These are phyloP conservation scores for Anolis apletophallus DNA, from an alignment of 2,797 vertebrate genomes.

Conservation along the genomic window DNA sequence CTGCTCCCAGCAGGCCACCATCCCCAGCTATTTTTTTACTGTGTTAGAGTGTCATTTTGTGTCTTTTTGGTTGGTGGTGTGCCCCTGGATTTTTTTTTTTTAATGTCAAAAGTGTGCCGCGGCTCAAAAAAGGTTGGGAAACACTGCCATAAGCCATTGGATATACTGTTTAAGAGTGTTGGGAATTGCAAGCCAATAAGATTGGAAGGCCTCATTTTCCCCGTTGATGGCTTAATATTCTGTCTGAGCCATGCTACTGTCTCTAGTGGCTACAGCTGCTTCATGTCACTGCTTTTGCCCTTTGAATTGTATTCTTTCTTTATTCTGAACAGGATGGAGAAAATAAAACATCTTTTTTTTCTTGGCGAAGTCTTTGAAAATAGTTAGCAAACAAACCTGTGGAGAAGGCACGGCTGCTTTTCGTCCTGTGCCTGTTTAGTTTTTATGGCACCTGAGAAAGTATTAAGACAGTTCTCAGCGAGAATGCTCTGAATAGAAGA, in stretches of 20 bases:
- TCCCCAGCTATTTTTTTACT: too few relatives aligned
- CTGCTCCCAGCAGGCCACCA: too few relatives aligned
- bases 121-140: too few relatives aligned
- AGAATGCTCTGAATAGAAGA: slow-evolving; percentile 22
- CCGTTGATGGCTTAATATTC: too few relatives aligned
- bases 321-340: slow-evolving; percentile 21
- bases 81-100: too few relatives aligned
- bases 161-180: not conserved
- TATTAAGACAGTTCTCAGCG: not conserved
- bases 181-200: not conserved
- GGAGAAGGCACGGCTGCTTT: not conserved
- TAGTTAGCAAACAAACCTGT: not conserved
- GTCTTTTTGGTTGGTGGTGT: too few relatives aligned
- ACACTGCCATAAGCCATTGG: not conserved
- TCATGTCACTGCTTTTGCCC: not conserved
- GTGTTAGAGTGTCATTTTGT: too few relatives aligned
- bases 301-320: slow-evolving; percentile 2
- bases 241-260: not conserved
- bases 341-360: slow-evolving; percentile 24
- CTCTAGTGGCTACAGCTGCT: slow-evolving; percentile 30
- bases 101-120: too few relatives aligned
- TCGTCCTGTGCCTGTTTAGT: slow-evolving; percentile 18
- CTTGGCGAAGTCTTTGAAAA: slow-evolving; percentile 32
- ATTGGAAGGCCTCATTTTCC: not conserved
- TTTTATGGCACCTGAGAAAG: not conserved